Conservation (phyloP, 2,888 invertebrate genomes). For the Gasteruption jaculator region DNA sequence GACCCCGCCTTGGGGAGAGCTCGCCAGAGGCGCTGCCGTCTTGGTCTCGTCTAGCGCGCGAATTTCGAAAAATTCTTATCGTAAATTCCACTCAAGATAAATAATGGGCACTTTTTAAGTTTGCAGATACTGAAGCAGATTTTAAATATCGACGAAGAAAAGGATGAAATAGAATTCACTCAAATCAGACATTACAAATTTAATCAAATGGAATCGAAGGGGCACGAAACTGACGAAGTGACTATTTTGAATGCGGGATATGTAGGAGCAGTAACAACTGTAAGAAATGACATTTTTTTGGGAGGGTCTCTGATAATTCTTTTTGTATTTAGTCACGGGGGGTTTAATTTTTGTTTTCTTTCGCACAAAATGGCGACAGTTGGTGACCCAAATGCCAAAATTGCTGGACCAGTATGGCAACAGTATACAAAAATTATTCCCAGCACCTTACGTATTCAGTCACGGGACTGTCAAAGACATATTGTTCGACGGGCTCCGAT, state of each 20-base stretch:
- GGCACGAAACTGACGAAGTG: constrained; percentile 54
- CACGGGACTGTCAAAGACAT: constrained; percentile 55
- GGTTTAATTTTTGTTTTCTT: constrained; percentile 1
- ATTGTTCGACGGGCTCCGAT: constrained; percentile 57
- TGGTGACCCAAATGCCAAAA: constrained; percentile 51
- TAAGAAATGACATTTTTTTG: no score
- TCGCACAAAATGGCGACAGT: constrained; percentile 48
- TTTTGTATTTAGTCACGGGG: no score
- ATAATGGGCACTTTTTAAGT: constrained; percentile 41
- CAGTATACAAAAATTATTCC: constrained; percentile 56
- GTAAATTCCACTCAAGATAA: not conserved
- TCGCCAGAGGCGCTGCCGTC: no score
- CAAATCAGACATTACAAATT: constrained; percentile 56
- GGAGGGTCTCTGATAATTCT: no score
- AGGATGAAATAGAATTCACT: constrained; percentile 56
- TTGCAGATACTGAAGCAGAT: constrained; percentile 52
- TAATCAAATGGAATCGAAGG: constrained; percentile 53
- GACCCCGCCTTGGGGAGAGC: no score
- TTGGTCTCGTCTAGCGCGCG: no score
- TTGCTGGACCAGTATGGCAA: constrained; percentile 53
- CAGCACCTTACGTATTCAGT: constrained; percentile 54
- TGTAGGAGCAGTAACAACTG: constrained; percentile 51
- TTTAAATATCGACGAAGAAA: constrained; percentile 52
- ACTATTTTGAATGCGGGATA: constrained; percentile 59
- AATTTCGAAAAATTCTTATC: no score